These are phyloP conservation scores for Sarcophaga rosellei DNA, from an alignment of 2,888 invertebrate species.

Conservation along the genomic window DNA sequence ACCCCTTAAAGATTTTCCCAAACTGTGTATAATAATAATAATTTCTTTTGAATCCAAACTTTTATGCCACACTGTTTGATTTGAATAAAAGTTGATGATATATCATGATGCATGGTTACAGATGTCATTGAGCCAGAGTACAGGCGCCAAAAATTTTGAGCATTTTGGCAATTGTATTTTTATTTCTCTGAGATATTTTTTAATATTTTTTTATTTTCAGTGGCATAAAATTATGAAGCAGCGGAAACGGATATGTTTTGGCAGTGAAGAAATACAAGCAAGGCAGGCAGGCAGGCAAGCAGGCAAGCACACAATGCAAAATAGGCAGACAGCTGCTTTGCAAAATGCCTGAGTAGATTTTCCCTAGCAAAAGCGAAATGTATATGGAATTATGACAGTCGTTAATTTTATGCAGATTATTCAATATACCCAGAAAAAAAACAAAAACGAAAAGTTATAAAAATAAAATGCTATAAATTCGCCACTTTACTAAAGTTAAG, in stretches of 20 bases:
- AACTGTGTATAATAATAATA: neutral
- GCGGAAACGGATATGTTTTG: slow-evolving; percentile 68
- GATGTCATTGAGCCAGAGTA: slow-evolving; percentile 63
- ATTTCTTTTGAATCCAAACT: neutral
- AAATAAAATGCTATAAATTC: too few relatives aligned
- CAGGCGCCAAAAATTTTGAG: slow-evolving; percentile 69
- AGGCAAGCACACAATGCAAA: slow-evolving; percentile 9
- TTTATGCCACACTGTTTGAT: slow-evolving; percentile 31
- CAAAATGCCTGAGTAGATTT: slow-evolving; percentile 18
- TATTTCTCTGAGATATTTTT: slow-evolving; percentile 1
- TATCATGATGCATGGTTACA: slow-evolving; percentile 60
- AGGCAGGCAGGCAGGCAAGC: slow-evolving; percentile 17
- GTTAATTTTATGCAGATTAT: slow-evolving; percentile 59
- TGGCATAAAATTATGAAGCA: slow-evolving; percentile 64
- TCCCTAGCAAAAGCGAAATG: slow-evolving; percentile 16
- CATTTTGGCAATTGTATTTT: slow-evolving; percentile 69
- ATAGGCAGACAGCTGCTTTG: slow-evolving; percentile 58
- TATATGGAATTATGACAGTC: slow-evolving; percentile 49
- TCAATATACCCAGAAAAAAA: slow-evolving; percentile 8
- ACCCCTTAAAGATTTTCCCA: too few relatives aligned
- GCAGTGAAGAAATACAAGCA: slow-evolving; percentile 58
- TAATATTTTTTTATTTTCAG: slow-evolving; percentile 51
- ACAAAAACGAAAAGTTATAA: neutral
- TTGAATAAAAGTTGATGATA: slow-evolving; percentile 53
- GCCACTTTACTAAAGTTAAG: neutral